Conservation (phyloP, 2,113 vertebrate species). For the Oenanthe melanoleuca region DNA sequence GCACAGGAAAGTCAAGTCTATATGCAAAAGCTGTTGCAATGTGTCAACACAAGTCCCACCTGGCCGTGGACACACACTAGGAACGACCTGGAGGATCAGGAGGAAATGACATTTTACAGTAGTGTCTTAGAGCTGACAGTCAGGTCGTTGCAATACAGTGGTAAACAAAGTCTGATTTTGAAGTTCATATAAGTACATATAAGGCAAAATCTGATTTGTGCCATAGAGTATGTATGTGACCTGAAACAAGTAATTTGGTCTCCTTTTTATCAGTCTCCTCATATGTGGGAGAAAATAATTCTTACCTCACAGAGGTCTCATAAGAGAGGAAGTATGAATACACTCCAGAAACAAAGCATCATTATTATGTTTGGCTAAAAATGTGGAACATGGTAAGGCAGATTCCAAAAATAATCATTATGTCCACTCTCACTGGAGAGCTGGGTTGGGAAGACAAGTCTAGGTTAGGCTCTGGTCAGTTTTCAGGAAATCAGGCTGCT, state of each 20-base stretch:
- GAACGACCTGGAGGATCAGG: neutral
- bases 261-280: neutral
- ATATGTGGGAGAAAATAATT: neutral
- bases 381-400: neutral
- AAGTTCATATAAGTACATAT: neutral
- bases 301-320: neutral
- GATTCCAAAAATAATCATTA: conserved; percentile 37
- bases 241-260: neutral
- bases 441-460: neutral
- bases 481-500: conserved; percentile 1
- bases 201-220: neutral
- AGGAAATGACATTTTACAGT: neutral
- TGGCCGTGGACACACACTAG: neutral
- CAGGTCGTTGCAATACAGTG: neutral
- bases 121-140: neutral
- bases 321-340: neutral
- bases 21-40: accelerated
- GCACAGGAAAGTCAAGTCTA: neutral
- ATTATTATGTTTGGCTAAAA: conserved; percentile 32
- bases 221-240: neutral
- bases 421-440: neutral
- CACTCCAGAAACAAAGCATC: conserved; percentile 2
- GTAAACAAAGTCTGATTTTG: neutral
- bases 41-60: neutral
- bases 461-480: neutral